Percentiles rank a stretch among this genome's conserved stretches.
Evolutionary conservation across 2,113 vertebrate genomes (phyloP).

Genomic region (Dromaius novaehollandiae): DNA sequence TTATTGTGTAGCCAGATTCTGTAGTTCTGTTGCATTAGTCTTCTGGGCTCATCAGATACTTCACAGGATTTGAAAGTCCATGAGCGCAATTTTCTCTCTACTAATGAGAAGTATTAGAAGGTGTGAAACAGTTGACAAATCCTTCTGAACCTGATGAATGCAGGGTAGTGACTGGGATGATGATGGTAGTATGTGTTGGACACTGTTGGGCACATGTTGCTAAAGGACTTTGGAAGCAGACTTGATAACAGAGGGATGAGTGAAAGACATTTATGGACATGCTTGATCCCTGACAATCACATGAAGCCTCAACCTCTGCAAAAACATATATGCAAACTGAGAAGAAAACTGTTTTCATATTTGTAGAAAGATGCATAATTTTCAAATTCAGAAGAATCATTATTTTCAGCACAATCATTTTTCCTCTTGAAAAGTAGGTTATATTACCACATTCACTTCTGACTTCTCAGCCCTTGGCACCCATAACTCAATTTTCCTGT

Average conservation of each 20-base stretch:
- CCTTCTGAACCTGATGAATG: not conserved
- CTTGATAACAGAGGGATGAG: not conserved
- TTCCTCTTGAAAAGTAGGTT: not conserved
- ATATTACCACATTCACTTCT: not conserved
- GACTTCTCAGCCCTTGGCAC: slow-evolving; percentile 19
- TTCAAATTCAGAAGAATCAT: not conserved
- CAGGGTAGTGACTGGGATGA: not conserved
- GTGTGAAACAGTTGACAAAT: not conserved
- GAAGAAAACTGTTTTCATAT: not conserved
- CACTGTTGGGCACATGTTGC: not conserved
- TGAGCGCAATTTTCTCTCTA: not conserved
- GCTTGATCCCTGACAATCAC: not conserved
- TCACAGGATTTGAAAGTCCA: not conserved
- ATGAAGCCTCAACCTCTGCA: not conserved
- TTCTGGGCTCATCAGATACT: not conserved
- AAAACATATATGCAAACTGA: not conserved
- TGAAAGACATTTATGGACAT: not conserved
- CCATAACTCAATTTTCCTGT: slow-evolving; percentile 18
- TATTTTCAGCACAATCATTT: not conserved
- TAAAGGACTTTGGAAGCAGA: not conserved
- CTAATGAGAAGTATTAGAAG: not conserved
- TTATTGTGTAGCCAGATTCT: not conserved
- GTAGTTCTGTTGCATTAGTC: not conserved
- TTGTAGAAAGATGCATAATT: not conserved
- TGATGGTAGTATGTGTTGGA: not conserved